Percentiles rank a stretch among this genome's conserved stretches.
Conservation (phyloP, 2,797 vertebrate species). For the Falco columbarius region DNA sequence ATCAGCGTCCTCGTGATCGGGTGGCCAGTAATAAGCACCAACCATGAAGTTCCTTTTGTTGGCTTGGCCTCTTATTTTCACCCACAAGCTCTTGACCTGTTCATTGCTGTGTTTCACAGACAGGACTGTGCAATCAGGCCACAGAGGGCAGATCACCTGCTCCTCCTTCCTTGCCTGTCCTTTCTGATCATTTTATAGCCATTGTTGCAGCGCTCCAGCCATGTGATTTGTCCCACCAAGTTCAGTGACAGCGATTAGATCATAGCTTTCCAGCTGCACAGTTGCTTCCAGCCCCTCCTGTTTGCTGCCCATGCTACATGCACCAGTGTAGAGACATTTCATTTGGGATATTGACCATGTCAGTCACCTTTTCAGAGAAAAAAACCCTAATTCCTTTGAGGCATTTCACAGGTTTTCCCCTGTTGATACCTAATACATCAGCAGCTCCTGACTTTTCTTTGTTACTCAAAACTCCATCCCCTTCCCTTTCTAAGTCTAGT, state of each 20-base stretch:
- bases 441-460: not conserved
- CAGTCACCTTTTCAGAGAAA: not conserved
- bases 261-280: not conserved
- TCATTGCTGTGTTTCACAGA: not conserved
- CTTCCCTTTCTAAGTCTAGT: not conserved
- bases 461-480: not conserved
- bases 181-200: not conserved
- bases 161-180: not conserved
- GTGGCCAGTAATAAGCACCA: not conserved
- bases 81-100: not conserved
- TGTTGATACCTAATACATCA: not conserved
- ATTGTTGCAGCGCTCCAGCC: fast-evolving
- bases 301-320: not conserved
- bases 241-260: not conserved
- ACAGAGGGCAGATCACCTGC: fast-evolving
- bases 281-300: not conserved
- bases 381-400: not conserved
- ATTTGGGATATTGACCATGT: not conserved
- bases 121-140: not conserved
- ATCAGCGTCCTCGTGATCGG: not conserved
- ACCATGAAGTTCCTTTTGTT: not conserved
- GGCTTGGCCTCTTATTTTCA: not conserved
- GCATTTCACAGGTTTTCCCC: not conserved
- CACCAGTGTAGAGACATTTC: not conserved
- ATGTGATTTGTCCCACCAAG: not conserved